Evolutionary conservation across 2,797 vertebrate genomes (phyloP).

Genomic region (Mus spretus): DNA sequence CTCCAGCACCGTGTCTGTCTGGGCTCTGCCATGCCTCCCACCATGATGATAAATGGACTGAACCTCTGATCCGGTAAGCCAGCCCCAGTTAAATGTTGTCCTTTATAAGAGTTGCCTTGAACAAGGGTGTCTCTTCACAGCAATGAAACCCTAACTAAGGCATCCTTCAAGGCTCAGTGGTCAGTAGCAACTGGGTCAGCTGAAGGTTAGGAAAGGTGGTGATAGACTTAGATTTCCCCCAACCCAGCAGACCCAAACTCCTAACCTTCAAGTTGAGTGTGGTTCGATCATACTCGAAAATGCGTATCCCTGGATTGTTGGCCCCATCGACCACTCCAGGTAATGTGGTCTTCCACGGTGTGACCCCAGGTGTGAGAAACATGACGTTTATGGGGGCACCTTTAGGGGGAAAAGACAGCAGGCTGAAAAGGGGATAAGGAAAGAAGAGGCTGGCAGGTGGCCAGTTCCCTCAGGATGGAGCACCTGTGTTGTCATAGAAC

Average conservation of each 20-base stretch:
- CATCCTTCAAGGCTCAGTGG: background rate
- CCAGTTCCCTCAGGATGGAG: background rate
- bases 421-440: background rate
- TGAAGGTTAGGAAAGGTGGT: background rate
- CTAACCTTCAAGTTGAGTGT: slow-evolving; percentile 94
- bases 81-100: background rate
- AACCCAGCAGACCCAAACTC: slow-evolving; percentile 15
- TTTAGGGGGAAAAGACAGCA: slow-evolving; percentile 83
- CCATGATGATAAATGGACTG: background rate
- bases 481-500: slow-evolving; percentile 92
- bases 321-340: slow-evolving; percentile 95
- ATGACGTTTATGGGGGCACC: slow-evolving; percentile 92
- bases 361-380: slow-evolving; percentile 96
- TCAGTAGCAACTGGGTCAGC: background rate
- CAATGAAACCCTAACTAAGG: background rate
- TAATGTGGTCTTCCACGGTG: slow-evolving; percentile 97
- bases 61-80: background rate
- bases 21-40: background rate
- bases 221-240: background rate
- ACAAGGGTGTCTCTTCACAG: background rate
- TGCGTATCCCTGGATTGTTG: slow-evolving; percentile 97
- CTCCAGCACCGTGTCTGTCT: background rate
- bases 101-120: background rate
- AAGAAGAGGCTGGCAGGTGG: background rate
- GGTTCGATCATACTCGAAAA: slow-evolving; percentile 93